Evolutionary conservation across 2,888 invertebrate species (phyloP).

Genomic region (Alviniconcha strummeri): DNA sequence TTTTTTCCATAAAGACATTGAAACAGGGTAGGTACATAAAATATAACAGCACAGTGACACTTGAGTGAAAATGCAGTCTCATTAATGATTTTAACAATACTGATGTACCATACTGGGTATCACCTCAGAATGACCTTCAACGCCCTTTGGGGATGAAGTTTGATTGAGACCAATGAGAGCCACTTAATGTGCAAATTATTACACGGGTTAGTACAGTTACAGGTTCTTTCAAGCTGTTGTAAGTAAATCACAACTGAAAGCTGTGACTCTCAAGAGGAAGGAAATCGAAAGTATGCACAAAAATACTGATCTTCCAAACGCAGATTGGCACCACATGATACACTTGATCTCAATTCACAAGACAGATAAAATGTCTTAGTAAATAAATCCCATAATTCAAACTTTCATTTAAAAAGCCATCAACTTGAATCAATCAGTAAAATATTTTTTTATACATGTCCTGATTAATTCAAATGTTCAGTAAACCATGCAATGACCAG

Average conservation of each 20-base stretch:
- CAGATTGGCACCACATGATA: too few species aligned
- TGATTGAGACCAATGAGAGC: not conserved
- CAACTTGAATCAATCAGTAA: not conserved
- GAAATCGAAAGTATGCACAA: too few species aligned
- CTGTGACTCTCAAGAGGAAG: too few species aligned
- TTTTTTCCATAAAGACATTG: not conserved
- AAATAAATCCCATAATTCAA: not conserved
- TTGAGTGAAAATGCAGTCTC: not conserved
- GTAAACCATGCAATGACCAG: too few species aligned
- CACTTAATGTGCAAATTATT: not conserved
- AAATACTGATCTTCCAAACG: too few species aligned
- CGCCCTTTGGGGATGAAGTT: too few species aligned
- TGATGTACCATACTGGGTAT: not conserved
- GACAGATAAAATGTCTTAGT: too few species aligned
- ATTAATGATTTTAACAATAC: not conserved
- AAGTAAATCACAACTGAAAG: too few species aligned
- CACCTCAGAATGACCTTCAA: too few species aligned
- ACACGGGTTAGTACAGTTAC: not conserved
- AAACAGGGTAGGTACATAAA: not conserved
- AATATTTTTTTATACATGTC: too few species aligned
- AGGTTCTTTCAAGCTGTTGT: not conserved
- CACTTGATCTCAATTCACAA: too few species aligned
- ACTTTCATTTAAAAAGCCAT: not conserved
- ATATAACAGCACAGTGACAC: constrained; percentile 10
- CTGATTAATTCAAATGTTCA: too few species aligned